Evolutionary conservation across 2,113 vertebrate genomes (phyloP).

Genomic region (Gila orcuttii): DNA sequence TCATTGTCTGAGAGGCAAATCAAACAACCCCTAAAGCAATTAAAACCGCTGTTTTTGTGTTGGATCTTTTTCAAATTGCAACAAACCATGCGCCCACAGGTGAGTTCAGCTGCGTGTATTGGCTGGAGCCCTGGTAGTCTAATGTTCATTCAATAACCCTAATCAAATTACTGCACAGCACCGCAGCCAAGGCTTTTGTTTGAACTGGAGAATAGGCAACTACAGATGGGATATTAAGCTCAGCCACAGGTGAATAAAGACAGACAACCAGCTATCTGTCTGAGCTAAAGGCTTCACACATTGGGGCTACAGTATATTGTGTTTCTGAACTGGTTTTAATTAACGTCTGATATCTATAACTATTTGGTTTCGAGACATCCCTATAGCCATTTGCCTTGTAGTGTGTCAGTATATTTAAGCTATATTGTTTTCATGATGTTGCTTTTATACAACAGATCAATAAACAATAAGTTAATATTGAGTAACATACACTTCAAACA

Average conservation of each 20-base stretch:
- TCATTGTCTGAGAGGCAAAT: conserved; percentile 10
- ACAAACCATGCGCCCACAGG: conserved; percentile 49
- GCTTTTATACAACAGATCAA: neutral
- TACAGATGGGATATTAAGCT: conserved; percentile 70
- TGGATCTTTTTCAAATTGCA: conserved; percentile 31
- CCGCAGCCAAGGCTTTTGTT: conserved; percentile 53
- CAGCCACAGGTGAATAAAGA: conserved; percentile 63
- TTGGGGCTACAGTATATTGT: conserved; percentile 39
- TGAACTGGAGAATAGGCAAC: conserved; percentile 40
- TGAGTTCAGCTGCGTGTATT: conserved; percentile 43
- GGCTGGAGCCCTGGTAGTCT: conserved; percentile 15
- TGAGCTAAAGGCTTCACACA: conserved; percentile 62
- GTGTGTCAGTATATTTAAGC: neutral
- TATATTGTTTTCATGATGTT: neutral
- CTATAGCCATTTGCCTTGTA: neutral
- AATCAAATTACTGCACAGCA: conserved; percentile 62
- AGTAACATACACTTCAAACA: neutral
- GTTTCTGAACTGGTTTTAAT: conserved; percentile 62
- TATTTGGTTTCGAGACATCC: neutral
- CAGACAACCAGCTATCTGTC: conserved; percentile 58
- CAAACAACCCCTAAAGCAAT: conserved; percentile 37
- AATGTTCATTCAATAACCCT: conserved; percentile 52
- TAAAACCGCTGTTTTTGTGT: conserved; percentile 33
- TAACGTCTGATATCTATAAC: conserved; percentile 46
- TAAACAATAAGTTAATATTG: neutral